phyloP scores from a whole-genome alignment of 2,888 invertebrate species.

The Hirtodrosophila alboralis region DNA sequence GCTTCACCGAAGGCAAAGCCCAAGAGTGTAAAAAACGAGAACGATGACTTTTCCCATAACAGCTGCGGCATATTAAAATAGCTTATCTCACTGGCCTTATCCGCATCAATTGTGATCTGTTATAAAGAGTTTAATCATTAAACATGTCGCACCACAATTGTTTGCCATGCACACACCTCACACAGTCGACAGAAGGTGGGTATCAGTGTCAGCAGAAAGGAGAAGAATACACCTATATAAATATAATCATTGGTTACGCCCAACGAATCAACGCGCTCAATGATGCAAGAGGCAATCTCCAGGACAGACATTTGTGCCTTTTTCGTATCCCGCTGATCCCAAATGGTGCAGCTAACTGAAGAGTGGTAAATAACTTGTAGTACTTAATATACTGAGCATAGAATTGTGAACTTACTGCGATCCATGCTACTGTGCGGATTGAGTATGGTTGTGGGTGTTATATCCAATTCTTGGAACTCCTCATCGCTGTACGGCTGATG shows the following conservation, averaged over 20 bases:
- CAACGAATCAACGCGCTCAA: constrained; percentile 93
- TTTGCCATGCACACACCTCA: constrained; percentile 67
- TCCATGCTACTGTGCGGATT: constrained; percentile 90
- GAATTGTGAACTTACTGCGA: constrained; percentile 86
- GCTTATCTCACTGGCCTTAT: constrained; percentile 82
- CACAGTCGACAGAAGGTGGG: constrained; percentile 85
- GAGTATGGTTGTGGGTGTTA: constrained; percentile 90
- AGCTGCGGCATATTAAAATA: constrained; percentile 83
- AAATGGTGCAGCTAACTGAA: constrained; percentile 97
- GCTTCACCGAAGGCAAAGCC: constrained; percentile 86
- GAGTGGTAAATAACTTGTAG: too few relatives aligned
- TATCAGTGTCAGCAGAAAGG: constrained; percentile 86
- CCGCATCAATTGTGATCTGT: constrained; percentile 81
- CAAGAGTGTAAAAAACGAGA: constrained; percentile 84
- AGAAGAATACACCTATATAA: constrained; percentile 87
- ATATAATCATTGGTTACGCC: constrained; percentile 92
- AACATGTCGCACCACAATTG: neutral
- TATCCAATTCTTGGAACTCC: constrained; percentile 86
- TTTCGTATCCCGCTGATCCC: constrained; percentile 95
- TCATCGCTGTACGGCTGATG: constrained; percentile 84
- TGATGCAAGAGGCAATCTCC: constrained; percentile 97
- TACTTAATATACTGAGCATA: too few relatives aligned
- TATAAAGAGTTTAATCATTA: constrained; percentile 3
- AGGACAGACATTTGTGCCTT: constrained; percentile 97
- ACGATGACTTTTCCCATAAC: constrained; percentile 83